Percentiles rank a stretch among this genome's conserved stretches.
Conservation (phyloP, 2,113 vertebrate species). For the Nothoprocta pentlandii region DNA sequence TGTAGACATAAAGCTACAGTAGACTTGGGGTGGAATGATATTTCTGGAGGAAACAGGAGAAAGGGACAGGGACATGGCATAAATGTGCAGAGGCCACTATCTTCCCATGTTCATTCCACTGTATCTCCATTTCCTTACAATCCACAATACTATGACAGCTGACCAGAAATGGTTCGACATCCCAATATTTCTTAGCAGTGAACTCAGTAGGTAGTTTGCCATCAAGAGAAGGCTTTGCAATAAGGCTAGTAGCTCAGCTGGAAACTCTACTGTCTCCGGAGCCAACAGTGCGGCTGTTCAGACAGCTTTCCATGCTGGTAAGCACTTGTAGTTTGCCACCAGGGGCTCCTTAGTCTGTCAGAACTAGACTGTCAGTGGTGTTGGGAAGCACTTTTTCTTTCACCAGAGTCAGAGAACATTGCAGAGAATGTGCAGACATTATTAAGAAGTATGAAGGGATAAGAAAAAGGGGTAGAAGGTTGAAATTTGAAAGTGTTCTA, state of each 20-base stretch:
- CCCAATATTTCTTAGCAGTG: not conserved
- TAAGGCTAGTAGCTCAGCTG: slow-evolving; percentile 28
- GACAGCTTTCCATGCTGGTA: not conserved
- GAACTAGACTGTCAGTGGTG: not conserved
- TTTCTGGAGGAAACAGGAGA: not conserved
- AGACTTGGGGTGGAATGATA: not conserved
- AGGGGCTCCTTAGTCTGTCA: slow-evolving; percentile 47
- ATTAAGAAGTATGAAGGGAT: not conserved
- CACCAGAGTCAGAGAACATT: not conserved
- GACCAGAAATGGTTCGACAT: not conserved
- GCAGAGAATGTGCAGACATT: not conserved
- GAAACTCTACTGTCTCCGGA: slow-evolving; percentile 29
- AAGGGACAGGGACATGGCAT: not conserved
- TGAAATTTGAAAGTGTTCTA: not conserved
- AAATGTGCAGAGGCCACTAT: not conserved
- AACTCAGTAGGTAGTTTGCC: not conserved
- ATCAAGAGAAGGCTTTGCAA: not conserved
- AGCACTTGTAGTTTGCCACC: slow-evolving; percentile 41
- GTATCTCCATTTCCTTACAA: not conserved
- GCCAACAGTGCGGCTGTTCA: not conserved
- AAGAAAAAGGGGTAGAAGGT: not conserved
- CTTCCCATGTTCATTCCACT: not conserved
- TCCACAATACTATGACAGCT: accelerated
- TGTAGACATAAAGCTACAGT: not conserved
- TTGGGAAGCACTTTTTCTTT: not conserved